A percentile compares a stretch with the other conserved stretches of the same genome.
These are phyloP conservation scores for Neodiprion pinetum DNA, from an alignment of 1,140 invertebrate species.

Conservation along the genomic window DNA sequence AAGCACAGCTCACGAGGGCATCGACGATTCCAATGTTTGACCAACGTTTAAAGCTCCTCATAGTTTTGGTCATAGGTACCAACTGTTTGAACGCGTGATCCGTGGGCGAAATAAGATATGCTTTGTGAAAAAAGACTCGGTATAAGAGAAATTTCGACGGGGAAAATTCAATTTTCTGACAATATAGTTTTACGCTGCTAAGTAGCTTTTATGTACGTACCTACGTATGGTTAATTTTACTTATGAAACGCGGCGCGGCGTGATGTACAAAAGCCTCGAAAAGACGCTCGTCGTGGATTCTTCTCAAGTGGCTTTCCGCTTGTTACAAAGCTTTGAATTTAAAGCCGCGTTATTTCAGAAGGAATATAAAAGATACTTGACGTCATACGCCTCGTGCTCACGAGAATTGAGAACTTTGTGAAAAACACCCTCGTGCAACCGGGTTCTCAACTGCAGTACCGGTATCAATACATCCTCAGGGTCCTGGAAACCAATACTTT, in stretches of 20 bases:
- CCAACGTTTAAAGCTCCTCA: too few species aligned
- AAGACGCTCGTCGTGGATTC: neutral
- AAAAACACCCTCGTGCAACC: neutral
- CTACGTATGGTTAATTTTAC: neutral
- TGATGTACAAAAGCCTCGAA: neutral
- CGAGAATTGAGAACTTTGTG: neutral
- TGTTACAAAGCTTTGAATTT: neutral
- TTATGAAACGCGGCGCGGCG: neutral
- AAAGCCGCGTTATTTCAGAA: neutral
- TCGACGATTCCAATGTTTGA: too few species aligned
- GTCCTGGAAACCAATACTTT: too few species aligned
- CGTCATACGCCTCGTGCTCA: neutral
- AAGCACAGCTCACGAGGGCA: too few species aligned
- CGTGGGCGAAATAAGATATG: too few species aligned
- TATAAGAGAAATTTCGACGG: too few species aligned
- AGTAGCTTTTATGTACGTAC: too few species aligned
- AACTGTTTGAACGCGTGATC: too few species aligned
- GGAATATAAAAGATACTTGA: constrained; percentile 1
- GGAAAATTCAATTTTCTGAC: too few species aligned
- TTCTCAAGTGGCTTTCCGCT: neutral
- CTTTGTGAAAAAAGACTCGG: too few species aligned
- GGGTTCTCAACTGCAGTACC: neutral
- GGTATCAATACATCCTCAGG: neutral
- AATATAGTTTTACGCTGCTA: too few species aligned
- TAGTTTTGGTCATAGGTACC: too few species aligned